Conservation (phyloP, 2,797 vertebrate genomes). For the Rhincodon typus region DNA sequence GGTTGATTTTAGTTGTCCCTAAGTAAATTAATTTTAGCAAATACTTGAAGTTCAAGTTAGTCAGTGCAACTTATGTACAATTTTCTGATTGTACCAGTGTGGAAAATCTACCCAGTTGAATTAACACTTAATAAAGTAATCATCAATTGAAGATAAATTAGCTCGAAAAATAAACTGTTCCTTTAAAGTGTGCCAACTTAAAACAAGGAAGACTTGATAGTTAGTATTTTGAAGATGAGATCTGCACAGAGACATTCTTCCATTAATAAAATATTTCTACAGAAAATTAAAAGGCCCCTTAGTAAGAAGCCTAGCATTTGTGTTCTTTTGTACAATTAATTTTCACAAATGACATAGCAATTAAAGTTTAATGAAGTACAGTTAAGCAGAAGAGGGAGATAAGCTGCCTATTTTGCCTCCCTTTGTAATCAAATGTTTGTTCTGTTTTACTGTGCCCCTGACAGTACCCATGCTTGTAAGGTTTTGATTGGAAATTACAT, state of each 20-base stretch:
- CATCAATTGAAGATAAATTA: not conserved
- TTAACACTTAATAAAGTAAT: not conserved
- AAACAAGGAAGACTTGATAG: not conserved
- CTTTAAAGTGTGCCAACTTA: not conserved
- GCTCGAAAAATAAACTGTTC: not conserved
- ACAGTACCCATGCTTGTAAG: slow-evolving; percentile 12
- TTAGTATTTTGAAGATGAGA: not conserved
- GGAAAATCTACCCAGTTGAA: not conserved
- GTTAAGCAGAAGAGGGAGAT: slow-evolving; percentile 24
- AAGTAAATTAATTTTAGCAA: not conserved
- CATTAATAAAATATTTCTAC: slow-evolving; percentile 15
- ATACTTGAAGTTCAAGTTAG: not conserved
- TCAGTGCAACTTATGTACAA: not conserved
- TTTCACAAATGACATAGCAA: slow-evolving; percentile 17
- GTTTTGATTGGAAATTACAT: slow-evolving; percentile 25
- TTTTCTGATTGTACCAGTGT: not conserved
- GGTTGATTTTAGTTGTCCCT: not conserved
- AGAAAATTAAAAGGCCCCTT: not conserved
- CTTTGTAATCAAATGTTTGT: slow-evolving; percentile 26
- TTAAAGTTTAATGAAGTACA: slow-evolving; percentile 20
- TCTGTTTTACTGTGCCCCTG: slow-evolving; percentile 19
- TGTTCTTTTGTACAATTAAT: slow-evolving; percentile 34
- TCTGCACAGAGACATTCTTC: not conserved
- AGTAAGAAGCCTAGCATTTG: not conserved
- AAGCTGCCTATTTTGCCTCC: slow-evolving; percentile 1